phyloP scores from a whole-genome alignment of 2,113 vertebrate genomes.

The Todiramphus saurophagus region DNA sequence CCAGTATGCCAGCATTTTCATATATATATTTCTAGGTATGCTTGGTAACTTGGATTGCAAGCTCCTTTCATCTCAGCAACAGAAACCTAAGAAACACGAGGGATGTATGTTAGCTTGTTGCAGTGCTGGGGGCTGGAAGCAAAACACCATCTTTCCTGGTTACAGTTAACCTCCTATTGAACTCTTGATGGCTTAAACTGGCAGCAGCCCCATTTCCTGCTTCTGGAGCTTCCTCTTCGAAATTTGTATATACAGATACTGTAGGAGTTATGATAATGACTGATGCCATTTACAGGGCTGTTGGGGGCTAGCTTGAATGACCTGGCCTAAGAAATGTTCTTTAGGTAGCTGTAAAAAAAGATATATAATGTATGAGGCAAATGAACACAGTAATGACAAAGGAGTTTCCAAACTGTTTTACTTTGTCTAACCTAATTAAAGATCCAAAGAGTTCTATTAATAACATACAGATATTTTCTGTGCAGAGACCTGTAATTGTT shows the following conservation, averaged over 20 bases:
- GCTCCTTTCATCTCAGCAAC: neutral
- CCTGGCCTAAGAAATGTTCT: neutral
- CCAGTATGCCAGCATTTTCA: neutral
- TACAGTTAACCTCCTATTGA: conserved; percentile 31
- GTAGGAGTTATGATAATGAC: neutral
- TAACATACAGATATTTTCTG: neutral
- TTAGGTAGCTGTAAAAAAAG: neutral
- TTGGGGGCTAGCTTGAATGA: neutral
- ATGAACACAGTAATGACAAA: neutral
- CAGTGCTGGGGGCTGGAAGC: neutral
- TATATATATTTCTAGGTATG: neutral
- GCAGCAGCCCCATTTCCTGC: neutral
- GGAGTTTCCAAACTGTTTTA: neutral
- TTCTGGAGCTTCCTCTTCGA: neutral
- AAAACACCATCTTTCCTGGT: neutral
- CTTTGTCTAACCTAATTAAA: neutral
- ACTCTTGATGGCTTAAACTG: neutral
- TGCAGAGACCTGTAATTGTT: neutral
- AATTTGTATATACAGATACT: neutral
- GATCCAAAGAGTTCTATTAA: neutral
- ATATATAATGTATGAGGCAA: neutral
- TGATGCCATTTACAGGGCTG: neutral
- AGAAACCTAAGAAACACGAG: neutral
- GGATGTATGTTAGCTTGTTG: neutral
- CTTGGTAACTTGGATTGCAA: neutral